Base-by-base conservation (phyloP, 2,797 vertebrate genomes). In the Ara ararauna region DNA sequence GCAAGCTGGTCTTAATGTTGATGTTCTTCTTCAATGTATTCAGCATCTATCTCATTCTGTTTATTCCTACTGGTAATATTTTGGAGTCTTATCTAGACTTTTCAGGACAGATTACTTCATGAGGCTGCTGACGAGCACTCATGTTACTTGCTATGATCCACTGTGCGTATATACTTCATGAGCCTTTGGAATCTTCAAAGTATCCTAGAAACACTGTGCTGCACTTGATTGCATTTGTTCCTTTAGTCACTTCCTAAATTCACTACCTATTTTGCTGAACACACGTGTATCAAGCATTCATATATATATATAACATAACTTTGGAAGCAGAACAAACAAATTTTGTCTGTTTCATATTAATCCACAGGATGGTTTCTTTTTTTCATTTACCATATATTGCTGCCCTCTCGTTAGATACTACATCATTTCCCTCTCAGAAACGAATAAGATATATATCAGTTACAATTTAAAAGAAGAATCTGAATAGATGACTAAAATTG, bases 391-490 rank as follows among this genome's bases (percentile, higher is more conserved):
- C 2, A 5, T 47, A 5, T 51, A 62, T 70, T 54, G 29, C n/a
- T 94, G 11, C 6, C 27, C 9, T 45, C 24, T 90, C 8, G 40
- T 62, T 58, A 72, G 20, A 16, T 58, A 32, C 5, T 36, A 60
- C 15, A 54, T 19, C 18, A 12, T 70, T 74, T 16, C 7, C 10
- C 6, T 83, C 50, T 44, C 34, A 64, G 64, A 91, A 91, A 44
- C 1, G 40, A 93, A 13, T 4, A 61, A 61, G 1, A 18, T 50
- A 26, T 13, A 10, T 13, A 47, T 79, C 30, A 75, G 4, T 3
- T 73, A n/a, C 3, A 72, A 38, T 42, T 62, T 5, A 2, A 10
- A 47, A 38, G 54, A 54, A 54, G 5, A 0, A 26, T n/a, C 6
- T 36, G 26, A 74, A 68, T 53, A 47, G 7, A 26, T 61, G 58